These are phyloP conservation scores for Neomicropteryx cornuta DNA, from an alignment of 1,140 invertebrate species.

Conservation along the genomic window DNA sequence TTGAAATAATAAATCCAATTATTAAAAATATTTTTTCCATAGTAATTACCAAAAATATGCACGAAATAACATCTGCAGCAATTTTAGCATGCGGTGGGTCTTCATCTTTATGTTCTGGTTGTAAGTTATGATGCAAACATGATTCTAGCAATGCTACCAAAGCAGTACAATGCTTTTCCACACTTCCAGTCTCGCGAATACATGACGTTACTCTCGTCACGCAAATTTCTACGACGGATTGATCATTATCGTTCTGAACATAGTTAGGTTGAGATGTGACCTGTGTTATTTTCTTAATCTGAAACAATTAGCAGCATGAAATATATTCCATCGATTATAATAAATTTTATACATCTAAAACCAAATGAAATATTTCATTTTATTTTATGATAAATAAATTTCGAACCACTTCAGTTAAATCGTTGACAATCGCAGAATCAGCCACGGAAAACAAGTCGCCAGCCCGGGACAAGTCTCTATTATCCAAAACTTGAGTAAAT, in stretches of 20 bases:
- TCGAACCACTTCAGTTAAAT: slow-evolving; percentile 71
- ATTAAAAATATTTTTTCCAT: background rate
- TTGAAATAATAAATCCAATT: no score
- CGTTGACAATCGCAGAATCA: slow-evolving; percentile 75
- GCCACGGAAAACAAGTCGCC: slow-evolving; percentile 84
- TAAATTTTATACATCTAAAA: slow-evolving; percentile 3
- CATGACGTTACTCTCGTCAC: slow-evolving; percentile 80
- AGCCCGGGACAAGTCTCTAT: slow-evolving; percentile 79
- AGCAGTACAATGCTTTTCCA: slow-evolving; percentile 73
- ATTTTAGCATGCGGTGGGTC: slow-evolving; percentile 94
- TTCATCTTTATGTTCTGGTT: slow-evolving; percentile 63
- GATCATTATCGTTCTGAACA: slow-evolving; percentile 77
- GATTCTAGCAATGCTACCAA: slow-evolving; percentile 76
- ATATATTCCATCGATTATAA: background rate
- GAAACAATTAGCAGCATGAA: slow-evolving; percentile 16
- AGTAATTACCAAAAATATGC: slow-evolving; percentile 75
- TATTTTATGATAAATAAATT: no score
- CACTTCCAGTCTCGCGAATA: slow-evolving; percentile 78
- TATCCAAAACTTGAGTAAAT: slow-evolving; percentile 74
- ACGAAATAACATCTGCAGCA: slow-evolving; percentile 85
- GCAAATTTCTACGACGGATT: slow-evolving; percentile 89
- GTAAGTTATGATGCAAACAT: slow-evolving; percentile 79
- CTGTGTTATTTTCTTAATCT: slow-evolving; percentile 62
- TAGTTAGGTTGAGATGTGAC: slow-evolving; percentile 75
- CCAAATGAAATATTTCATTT: slow-evolving; percentile 1